Evolutionary conservation across 2,113 vertebrate genomes (phyloP).

Genomic region (Chaetops frenatus): DNA sequence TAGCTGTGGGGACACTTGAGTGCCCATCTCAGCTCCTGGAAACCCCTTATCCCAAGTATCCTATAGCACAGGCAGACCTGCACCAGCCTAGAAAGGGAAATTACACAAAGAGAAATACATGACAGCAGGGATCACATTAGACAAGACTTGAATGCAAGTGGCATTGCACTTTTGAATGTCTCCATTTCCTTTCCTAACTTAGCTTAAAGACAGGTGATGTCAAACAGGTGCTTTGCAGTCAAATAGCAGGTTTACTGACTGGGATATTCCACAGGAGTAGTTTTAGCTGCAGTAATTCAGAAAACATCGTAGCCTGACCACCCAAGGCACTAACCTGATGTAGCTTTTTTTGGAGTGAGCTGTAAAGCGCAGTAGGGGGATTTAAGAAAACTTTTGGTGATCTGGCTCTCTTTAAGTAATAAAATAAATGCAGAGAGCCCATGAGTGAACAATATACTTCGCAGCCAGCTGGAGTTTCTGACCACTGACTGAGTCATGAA

Average conservation of each 20-base stretch:
- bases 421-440: neutral
- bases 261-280: neutral
- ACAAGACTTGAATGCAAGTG: neutral
- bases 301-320: neutral
- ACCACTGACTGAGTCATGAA: rapidly evolving
- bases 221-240: neutral
- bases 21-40: neutral
- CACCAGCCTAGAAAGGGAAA: neutral
- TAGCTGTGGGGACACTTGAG: neutral
- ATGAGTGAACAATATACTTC: neutral
- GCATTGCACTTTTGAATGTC: neutral
- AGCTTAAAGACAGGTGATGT: neutral
- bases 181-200: neutral
- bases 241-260: neutral
- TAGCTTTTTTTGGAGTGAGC: neutral
- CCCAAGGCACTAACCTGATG: neutral
- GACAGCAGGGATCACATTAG: neutral
- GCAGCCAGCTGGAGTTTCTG: neutral
- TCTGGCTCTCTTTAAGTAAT: neutral
- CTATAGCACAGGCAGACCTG: neutral
- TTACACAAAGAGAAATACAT: neutral
- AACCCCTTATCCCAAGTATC: neutral
- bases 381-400: neutral
- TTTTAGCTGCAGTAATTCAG: neutral
- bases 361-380: neutral